phyloP scores from a whole-genome alignment of 2,113 vertebrate genomes.

The Cyanoderma ruficeps region DNA sequence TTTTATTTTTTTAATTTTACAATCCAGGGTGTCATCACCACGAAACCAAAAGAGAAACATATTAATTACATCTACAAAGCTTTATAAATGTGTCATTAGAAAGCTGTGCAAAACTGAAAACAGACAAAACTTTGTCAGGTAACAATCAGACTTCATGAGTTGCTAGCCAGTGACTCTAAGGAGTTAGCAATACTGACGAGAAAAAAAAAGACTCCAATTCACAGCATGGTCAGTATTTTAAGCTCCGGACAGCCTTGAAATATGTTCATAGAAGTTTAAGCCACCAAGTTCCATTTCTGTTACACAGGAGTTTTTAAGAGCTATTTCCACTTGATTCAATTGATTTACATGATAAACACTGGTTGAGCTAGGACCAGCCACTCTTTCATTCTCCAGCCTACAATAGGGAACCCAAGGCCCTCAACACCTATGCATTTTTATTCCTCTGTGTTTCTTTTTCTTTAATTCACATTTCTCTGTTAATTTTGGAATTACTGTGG shows the following conservation, averaged over 20 bases:
- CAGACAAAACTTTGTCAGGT: background rate
- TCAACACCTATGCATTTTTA: background rate
- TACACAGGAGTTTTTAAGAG: constrained; percentile 30
- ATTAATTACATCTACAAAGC: background rate
- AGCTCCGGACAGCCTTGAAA: constrained; percentile 15
- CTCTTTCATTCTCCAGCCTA: background rate
- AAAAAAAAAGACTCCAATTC: background rate
- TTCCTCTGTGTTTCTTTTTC: background rate
- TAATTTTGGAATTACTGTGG: constrained; percentile 1
- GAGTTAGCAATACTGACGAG: constrained; percentile 1
- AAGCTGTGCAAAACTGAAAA: background rate
- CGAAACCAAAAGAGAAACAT: background rate
- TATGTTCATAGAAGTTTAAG: constrained; percentile 18
- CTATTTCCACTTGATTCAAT: constrained; percentile 42
- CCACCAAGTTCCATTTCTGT: constrained; percentile 41
- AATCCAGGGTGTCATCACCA: background rate
- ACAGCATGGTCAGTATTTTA: constrained; percentile 11
- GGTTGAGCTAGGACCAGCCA: background rate
- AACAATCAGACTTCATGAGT: background rate
- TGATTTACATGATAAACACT: constrained; percentile 43
- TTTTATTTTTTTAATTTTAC: background rate
- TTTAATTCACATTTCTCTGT: background rate
- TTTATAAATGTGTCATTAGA: background rate
- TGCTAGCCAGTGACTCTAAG: background rate
- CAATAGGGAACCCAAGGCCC: background rate